A percentile compares a stretch with the other conserved stretches of the same genome.
These are phyloP conservation scores for Lithobates pipiens DNA, from an alignment of 2,797 vertebrate species.

Conservation along the genomic window DNA sequence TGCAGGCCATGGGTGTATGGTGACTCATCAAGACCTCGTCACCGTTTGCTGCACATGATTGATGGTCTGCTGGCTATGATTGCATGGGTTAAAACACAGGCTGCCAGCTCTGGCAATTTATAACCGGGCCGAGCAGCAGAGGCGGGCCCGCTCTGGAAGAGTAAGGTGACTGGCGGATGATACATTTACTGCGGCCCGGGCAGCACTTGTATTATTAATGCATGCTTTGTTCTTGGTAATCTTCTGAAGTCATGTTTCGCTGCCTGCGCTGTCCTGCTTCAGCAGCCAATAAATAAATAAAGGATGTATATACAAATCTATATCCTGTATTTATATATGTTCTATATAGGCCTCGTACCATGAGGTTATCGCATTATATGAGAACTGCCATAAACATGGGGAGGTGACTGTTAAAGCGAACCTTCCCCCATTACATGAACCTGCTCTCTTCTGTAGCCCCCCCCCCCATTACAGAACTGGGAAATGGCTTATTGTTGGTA, in stretches of 20 bases:
- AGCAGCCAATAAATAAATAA: background rate
- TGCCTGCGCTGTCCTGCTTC: background rate
- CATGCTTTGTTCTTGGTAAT: conserved; percentile 27
- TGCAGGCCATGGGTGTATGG: conserved; percentile 10
- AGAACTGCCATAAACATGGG: too few relatives aligned
- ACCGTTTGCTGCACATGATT: conserved; percentile 9
- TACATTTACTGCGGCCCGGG: background rate
- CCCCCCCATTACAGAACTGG: too few relatives aligned
- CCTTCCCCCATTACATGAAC: too few relatives aligned
- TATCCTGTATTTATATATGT: too few relatives aligned
- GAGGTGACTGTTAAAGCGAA: too few relatives aligned
- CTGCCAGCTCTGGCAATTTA: background rate
- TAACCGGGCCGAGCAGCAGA: background rate
- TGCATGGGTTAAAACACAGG: background rate
- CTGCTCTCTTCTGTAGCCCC: too few relatives aligned
- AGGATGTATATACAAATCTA: too few relatives aligned
- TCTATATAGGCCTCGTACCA: too few relatives aligned
- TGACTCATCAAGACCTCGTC: conserved; percentile 33
- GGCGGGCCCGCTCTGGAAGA: background rate
- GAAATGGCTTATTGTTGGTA: too few relatives aligned
- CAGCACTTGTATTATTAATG: conserved; percentile 31
- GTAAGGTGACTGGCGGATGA: conserved; percentile 1
- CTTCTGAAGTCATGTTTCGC: conserved; percentile 12
- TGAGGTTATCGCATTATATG: too few relatives aligned
- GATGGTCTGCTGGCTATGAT: background rate